These are phyloP conservation scores for Plecotus auritus DNA, from an alignment of 2,113 vertebrate species.

Conservation along the genomic window DNA sequence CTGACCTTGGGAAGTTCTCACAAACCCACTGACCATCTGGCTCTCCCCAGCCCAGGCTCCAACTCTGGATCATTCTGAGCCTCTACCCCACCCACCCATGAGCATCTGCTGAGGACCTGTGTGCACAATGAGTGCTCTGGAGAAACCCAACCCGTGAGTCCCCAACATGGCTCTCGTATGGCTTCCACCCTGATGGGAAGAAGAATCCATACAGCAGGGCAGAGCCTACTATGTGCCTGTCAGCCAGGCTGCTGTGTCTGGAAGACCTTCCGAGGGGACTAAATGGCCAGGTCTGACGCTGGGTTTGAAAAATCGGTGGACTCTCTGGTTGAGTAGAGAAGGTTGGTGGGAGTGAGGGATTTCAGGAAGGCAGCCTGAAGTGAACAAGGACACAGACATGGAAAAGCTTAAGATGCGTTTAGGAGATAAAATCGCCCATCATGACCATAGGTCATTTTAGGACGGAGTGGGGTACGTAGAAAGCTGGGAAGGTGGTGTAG, in stretches of 20 bases:
- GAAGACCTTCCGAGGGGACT: neutral
- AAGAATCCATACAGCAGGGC: neutral
- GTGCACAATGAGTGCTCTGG: neutral
- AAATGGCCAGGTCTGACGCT: neutral
- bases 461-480: neutral
- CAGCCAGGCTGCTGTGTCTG: neutral
- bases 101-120: neutral
- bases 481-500: neutral
- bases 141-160: neutral
- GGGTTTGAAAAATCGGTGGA: neutral
- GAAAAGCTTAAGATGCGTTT: neutral
- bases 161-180: accelerated
- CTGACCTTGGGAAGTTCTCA: neutral
- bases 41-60: neutral
- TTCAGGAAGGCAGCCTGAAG: neutral
- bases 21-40: neutral
- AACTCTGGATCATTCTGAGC: neutral
- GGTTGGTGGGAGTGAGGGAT: neutral
- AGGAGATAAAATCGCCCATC: neutral
- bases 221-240: neutral
- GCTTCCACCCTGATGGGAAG: neutral
- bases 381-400: neutral
- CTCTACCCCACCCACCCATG: neutral
- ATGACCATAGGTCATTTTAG: neutral
- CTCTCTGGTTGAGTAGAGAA: neutral